Percentiles rank a stretch among this genome's conserved stretches.
These are phyloP conservation scores for Heliconius eleuchia DNA, from an alignment of 1,140 invertebrate genomes.

Conservation along the genomic window DNA sequence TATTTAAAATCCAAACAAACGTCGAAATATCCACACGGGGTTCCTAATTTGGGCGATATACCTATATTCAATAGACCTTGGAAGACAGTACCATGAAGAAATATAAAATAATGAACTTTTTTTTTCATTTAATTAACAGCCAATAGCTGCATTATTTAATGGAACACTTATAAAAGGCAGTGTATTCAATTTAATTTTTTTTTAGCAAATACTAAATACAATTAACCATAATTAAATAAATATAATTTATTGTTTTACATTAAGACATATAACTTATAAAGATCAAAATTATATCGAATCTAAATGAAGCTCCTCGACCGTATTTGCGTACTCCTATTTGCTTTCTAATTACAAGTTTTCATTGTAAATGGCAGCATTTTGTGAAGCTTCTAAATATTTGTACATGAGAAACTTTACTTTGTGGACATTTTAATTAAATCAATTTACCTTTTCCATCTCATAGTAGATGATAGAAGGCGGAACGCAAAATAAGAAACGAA, in stretches of 20 bases:
- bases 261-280: not conserved
- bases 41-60: not conserved
- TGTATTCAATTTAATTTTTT: not conserved
- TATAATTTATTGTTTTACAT: not conserved
- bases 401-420: not conserved
- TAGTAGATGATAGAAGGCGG: not conserved
- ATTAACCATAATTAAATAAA: not conserved
- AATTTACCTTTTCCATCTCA: not conserved
- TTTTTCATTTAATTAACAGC: not conserved
- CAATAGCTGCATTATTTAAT: not conserved
- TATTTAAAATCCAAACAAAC: not conserved
- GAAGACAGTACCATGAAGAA: slow-evolving; percentile 12
- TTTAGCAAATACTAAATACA: not conserved
- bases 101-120: not conserved
- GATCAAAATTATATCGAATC: not conserved
- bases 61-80: slow-evolving; percentile 3
- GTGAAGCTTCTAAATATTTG: not conserved
- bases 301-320: not conserved
- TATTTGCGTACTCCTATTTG: not conserved
- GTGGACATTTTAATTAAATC: not conserved
- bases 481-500: slow-evolving; percentile 13
- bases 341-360: not conserved
- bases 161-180: not conserved
- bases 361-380: not conserved
- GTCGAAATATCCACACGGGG: not conserved